Base-by-base conservation (phyloP, 2,113 vertebrate species). In the Crotalus helleri region DNA sequence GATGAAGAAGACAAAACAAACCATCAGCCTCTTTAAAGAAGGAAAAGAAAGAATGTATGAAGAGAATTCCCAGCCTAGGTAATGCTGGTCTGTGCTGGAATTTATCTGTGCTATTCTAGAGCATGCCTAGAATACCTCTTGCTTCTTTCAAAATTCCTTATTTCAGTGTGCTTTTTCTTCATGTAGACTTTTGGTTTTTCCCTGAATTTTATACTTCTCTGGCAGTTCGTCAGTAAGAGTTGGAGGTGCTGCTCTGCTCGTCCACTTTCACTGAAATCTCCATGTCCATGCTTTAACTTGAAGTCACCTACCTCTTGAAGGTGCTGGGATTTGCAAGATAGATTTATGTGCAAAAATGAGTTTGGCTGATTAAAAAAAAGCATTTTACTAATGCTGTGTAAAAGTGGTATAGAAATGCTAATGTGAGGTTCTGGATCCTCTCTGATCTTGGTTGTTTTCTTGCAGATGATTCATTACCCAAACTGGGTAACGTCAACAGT, bases 31-130 rank as follows among this genome's bases (percentile, higher is more conserved):
- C 93, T 99, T 99, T 97, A 99, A 99, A 95, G 99, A 99, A 92
- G 99, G 99, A 58, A 99, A 99, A 90, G 99, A 99, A 26, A 96
- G 99, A 95, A 99, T 99, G 99, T 99, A 99, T 17, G 99, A 99
- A 95, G 99, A 99, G 97, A 99, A 99, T 96, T 99, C 99, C 0
- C 99, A 99, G 95, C 99, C 99, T 91, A 99, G 99, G 99, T 98
- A 98, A 97, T 0, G 92, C 69, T 53, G 86, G 91, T 90, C 87
- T 23, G 44, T 53, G 53, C 92, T 92, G 87, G 0, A 64, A 12
- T 81, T 92, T 61, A 33, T 29, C 86, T 94, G 55, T 64, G 3
- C n/a, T 91, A 44, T 29, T 92, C 54, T 8, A 13, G 21, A 58
- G n/a, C 1, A 0, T 12, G 51, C 19, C 55, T 55, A 1, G 29